Conservation (phyloP, 53 echinoderm and acorn worm species). For the Mesocentrotus franciscanus region DNA sequence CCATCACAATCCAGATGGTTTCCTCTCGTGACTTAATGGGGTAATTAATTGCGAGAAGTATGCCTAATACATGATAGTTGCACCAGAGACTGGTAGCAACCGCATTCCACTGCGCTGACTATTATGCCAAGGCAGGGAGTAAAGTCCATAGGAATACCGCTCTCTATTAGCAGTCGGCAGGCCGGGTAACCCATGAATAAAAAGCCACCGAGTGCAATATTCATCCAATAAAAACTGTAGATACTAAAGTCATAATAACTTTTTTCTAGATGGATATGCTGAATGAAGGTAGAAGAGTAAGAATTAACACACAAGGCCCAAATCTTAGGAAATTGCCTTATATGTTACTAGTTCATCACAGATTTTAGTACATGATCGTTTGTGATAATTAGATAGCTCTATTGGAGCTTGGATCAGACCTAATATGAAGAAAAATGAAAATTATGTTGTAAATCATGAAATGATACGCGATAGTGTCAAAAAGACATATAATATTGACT, state of each 20-base stretch:
- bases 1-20: conserved; percentile 35
- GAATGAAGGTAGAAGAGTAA: neutral
- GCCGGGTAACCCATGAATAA: neutral
- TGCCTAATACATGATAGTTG: neutral
- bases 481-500: neutral
- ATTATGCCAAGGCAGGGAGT: neutral
- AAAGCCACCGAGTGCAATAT: neutral
- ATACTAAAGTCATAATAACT: no score
- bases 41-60: conserved; percentile 44
- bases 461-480: no score
- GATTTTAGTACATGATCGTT: neutral
- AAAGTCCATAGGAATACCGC: neutral
- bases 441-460: neutral
- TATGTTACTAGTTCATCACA: neutral
- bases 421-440: neutral
- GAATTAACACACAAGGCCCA: neutral
- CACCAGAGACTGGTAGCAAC: conserved; percentile 12
- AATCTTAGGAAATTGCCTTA: neutral
- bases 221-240: neutral
- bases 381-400: no score
- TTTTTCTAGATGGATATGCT: neutral
- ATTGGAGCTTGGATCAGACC: neutral
- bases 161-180: neutral
- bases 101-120: conserved; percentile 39
- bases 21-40: conserved; percentile 30